A percentile compares a stretch with the other conserved stretches of the same genome.
phyloP scores from a whole-genome alignment of 1,140 invertebrate genomes.

The Papilio machaon region DNA sequence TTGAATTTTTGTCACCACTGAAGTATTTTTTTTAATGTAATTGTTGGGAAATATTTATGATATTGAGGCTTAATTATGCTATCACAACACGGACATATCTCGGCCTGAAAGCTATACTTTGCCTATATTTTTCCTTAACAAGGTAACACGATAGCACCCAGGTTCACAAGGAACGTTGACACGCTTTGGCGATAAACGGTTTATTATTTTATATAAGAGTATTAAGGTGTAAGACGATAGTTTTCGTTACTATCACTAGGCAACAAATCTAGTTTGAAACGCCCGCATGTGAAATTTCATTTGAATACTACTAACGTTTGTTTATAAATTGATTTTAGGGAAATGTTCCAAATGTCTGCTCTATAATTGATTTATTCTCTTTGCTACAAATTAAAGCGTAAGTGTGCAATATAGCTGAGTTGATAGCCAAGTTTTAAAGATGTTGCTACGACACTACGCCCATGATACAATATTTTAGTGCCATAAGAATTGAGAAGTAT shows the following conservation, averaged over 20 bases:
- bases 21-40: neutral
- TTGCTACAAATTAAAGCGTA: neutral
- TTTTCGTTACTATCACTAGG: too few relatives aligned
- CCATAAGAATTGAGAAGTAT: neutral
- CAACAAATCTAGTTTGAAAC: too few relatives aligned
- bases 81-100: neutral
- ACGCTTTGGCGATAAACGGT: neutral
- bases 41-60: too few relatives aligned
- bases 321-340: too few relatives aligned
- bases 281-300: too few relatives aligned
- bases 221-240: too few relatives aligned
- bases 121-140: neutral
- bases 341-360: neutral
- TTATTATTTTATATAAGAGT: neutral
- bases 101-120: neutral
- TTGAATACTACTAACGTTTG: too few relatives aligned
- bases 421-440: neutral
- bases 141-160: neutral
- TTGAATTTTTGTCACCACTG: too few relatives aligned
- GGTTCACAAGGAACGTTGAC: neutral
- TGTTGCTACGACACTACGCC: neutral
- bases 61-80: too few relatives aligned
- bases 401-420: neutral
- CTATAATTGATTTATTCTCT: neutral
- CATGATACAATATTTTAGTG: neutral